These are phyloP conservation scores for Eurypyga helias DNA, from an alignment of 2,113 vertebrate genomes.

Conservation along the genomic window DNA sequence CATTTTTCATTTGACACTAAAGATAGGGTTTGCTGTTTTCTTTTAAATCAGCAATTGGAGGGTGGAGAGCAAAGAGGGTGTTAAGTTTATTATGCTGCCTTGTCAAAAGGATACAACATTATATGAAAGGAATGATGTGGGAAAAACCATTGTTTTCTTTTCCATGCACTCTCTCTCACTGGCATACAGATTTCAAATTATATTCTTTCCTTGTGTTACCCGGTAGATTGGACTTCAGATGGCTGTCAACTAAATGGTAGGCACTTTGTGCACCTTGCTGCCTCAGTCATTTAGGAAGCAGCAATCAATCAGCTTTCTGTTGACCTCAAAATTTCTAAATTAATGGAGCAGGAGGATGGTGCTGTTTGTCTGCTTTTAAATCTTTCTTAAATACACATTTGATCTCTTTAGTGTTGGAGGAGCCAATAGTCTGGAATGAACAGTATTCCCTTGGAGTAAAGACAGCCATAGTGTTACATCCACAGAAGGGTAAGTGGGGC, in stretches of 20 bases:
- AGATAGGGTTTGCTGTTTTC: slow-evolving; percentile 75
- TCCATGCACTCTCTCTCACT: background rate
- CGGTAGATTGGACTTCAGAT: background rate
- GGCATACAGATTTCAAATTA: background rate
- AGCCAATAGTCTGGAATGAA: background rate
- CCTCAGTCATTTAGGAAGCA: background rate
- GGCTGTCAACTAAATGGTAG: background rate
- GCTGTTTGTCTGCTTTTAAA: background rate
- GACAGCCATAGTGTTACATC: background rate
- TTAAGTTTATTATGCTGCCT: slow-evolving; percentile 70
- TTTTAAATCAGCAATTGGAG: slow-evolving; percentile 69
- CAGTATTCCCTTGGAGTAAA: background rate
- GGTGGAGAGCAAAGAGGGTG: slow-evolving; percentile 31
- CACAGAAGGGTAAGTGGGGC: background rate
- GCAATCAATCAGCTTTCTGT: background rate
- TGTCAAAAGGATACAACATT: slow-evolving; percentile 72
- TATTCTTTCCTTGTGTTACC: background rate
- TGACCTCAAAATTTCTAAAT: background rate
- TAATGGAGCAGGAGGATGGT: background rate
- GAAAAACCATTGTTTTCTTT: slow-evolving; percentile 66
- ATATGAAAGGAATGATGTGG: slow-evolving; percentile 70
- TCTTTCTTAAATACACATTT: background rate
- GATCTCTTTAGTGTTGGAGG: background rate
- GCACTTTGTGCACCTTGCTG: background rate
- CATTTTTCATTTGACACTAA: slow-evolving; percentile 75